Evolutionary conservation across 1,140 invertebrate species (phyloP).

Genomic region (Lysiphlebus fabarum): DNA sequence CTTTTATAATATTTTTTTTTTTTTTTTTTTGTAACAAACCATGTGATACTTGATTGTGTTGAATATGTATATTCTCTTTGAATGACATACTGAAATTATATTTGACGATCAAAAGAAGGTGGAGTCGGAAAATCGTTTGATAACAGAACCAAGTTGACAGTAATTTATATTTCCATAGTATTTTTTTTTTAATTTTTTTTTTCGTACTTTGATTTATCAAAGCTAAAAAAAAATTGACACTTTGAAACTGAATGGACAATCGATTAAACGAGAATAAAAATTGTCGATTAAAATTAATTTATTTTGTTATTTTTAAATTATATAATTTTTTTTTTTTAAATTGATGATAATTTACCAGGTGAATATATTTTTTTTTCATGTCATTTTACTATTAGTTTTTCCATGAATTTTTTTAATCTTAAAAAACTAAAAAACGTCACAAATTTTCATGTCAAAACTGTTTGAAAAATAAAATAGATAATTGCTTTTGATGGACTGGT

Average conservation of each 20-base stretch:
- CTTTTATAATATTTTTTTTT: constrained; percentile 16
- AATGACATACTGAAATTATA: constrained; percentile 3
- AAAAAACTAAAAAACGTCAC: too few relatives aligned
- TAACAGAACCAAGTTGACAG: constrained; percentile 30
- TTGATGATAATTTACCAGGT: too few relatives aligned
- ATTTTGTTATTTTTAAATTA: too few relatives aligned
- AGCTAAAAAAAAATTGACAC: constrained; percentile 25
- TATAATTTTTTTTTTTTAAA: too few relatives aligned
- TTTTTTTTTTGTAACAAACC: constrained; percentile 28
- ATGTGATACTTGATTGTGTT: constrained; percentile 10
- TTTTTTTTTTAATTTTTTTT: constrained; percentile 21
- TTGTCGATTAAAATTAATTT: too few relatives aligned
- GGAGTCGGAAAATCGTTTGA: constrained; percentile 29
- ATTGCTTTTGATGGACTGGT: too few relatives aligned
- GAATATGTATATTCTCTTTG: constrained; percentile 3
- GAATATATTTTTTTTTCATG: too few relatives aligned
- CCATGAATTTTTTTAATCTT: too few relatives aligned
- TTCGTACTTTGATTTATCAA: constrained; percentile 14
- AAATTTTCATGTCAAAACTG: too few relatives aligned
- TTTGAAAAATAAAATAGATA: too few relatives aligned
- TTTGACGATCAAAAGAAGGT: constrained; percentile 16
- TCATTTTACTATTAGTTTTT: too few relatives aligned
- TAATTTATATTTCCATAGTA: constrained; percentile 34
- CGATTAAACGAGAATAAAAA: neutral
- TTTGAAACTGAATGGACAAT: neutral